Conservation (phyloP, 2,113 vertebrate species). For the Clinocottus analis region DNA sequence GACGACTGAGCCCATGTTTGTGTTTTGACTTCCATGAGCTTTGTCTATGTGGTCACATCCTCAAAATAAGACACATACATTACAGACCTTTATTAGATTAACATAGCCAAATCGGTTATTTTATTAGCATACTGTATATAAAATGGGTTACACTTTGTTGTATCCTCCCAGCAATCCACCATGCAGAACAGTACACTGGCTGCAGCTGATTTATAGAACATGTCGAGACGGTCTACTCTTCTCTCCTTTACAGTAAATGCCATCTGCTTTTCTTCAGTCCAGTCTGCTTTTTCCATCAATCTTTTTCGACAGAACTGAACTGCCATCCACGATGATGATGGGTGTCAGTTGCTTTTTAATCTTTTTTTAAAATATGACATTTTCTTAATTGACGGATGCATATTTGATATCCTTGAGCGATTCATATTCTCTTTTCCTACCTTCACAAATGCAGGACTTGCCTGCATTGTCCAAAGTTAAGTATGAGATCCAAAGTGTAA, state of each 20-base stretch:
- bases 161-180: not conserved
- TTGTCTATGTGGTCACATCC: slow-evolving; percentile 43
- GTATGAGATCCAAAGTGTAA: slow-evolving; percentile 2
- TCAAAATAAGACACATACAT: slow-evolving; percentile 42
- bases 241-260: not conserved
- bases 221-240: not conserved
- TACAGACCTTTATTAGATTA: slow-evolving; percentile 32
- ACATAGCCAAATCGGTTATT: slow-evolving; percentile 3
- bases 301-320: slow-evolving; percentile 1
- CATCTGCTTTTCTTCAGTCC: slow-evolving; percentile 8
- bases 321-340: not conserved
- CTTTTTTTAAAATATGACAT: not conserved
- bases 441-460: not conserved
- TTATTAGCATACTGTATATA: not conserved
- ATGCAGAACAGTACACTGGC: slow-evolving; percentile 1
- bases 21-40: slow-evolving; percentile 31
- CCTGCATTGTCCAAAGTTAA: not conserved
- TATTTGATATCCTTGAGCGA: slow-evolving; percentile 19
- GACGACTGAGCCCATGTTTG: slow-evolving; percentile 32
- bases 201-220: slow-evolving; percentile 14
- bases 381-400: not conserved
- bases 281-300: not conserved
- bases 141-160: slow-evolving; percentile 1
- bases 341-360: slow-evolving; percentile 11
- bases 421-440: not conserved